Evolutionary conservation across 2,113 vertebrate species (phyloP).

Genomic region (Myiozetetes cayanensis): DNA sequence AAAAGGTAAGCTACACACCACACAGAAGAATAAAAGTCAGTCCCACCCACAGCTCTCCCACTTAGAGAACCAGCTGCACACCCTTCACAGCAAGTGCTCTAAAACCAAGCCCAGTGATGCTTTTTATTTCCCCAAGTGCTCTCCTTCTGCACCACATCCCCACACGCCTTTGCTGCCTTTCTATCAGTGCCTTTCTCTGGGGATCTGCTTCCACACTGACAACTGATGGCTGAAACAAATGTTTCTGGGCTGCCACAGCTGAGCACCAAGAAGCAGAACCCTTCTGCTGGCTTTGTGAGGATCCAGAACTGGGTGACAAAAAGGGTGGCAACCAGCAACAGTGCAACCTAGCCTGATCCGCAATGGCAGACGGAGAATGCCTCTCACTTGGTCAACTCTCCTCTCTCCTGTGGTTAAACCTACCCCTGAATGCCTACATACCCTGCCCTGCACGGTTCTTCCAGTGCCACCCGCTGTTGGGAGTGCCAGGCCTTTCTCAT

Average conservation of each 20-base stretch:
- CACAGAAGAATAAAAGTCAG: not conserved
- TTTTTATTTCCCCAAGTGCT: not conserved
- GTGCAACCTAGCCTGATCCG: not conserved
- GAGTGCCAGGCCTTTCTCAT: not conserved
- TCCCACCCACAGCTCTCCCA: not conserved
- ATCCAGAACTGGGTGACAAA: not conserved
- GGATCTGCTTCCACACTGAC: not conserved
- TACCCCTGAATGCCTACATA: not conserved
- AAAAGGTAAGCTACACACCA: not conserved
- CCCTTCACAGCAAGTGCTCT: not conserved
- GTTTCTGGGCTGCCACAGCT: not conserved
- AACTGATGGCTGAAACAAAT: not conserved
- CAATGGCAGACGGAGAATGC: not conserved
- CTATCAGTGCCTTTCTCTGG: slow-evolving; percentile 8
- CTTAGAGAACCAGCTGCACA: not conserved
- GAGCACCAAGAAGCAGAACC: not conserved
- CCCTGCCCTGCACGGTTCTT: not conserved
- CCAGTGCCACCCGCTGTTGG: not conserved
- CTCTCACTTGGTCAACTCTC: not conserved
- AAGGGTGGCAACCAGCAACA: not conserved
- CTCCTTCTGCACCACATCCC: not conserved
- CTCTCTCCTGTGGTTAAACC: not conserved
- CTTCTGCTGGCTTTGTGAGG: not conserved
- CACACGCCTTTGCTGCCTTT: not conserved
- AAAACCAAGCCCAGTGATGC: not conserved